Percentiles rank a stretch among this genome's conserved stretches.
Evolutionary conservation across 2,113 vertebrate genomes (phyloP).

Genomic region (Sula dactylatra): DNA sequence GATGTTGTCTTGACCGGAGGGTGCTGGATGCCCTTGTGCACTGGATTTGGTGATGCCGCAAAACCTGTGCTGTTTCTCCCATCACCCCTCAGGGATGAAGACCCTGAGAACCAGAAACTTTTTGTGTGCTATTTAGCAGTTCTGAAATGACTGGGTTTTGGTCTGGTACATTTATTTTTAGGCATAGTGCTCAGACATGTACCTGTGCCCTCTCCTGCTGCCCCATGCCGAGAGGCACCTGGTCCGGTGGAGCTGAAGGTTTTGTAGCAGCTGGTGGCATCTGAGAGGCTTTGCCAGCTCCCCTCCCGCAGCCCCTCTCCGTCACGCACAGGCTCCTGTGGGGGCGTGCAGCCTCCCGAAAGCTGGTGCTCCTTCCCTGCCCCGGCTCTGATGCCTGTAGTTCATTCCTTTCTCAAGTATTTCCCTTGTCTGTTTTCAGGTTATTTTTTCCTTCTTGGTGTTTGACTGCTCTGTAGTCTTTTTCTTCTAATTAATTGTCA

Average conservation of each 20-base stretch:
- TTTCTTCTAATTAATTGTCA: neutral
- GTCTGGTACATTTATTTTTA: neutral
- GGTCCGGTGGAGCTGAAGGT: neutral
- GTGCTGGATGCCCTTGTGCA: accelerated
- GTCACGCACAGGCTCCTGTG: accelerated
- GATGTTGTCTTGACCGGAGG: neutral
- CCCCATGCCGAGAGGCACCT: accelerated
- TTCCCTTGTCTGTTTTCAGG: neutral
- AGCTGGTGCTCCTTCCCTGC: neutral
- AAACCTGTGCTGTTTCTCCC: neutral
- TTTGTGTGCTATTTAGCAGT: neutral
- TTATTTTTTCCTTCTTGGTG: neutral
- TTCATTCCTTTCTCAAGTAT: neutral
- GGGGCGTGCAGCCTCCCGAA: neutral
- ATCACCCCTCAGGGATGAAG: neutral
- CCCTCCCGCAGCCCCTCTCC: neutral
- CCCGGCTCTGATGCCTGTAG: accelerated
- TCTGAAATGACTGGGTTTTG: neutral
- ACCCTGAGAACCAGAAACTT: neutral
- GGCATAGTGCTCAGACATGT: neutral
- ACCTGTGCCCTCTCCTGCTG: neutral
- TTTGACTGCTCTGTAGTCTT: neutral
- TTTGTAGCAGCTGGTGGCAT: neutral
- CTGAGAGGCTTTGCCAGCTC: neutral
- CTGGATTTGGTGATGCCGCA: neutral